Evolutionary conservation across 2,888 invertebrate genomes (phyloP).

Genomic region (Stegana nigrithorax): DNA sequence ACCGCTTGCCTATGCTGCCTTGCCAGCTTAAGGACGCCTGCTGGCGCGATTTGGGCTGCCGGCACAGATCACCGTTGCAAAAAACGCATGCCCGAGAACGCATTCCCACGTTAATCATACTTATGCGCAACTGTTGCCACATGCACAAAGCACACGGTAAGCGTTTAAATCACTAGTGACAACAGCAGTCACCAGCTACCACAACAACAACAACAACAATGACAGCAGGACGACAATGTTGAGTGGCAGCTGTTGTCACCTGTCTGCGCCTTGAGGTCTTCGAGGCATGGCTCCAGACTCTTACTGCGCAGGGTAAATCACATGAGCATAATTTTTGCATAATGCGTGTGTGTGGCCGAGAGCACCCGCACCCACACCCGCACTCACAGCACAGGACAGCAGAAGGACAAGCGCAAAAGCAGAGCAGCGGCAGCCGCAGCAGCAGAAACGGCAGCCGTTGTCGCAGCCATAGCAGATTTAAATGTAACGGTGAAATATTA

Average conservation of each 20-base stretch:
- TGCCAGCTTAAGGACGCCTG: not conserved
- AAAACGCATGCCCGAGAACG: too few relatives aligned
- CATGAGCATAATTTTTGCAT: conserved; percentile 16
- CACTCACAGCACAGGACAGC: conserved; percentile 17
- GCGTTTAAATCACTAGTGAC: too few relatives aligned
- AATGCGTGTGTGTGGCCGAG: conserved; percentile 42
- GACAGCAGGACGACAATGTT: too few relatives aligned
- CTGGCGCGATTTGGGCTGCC: too few relatives aligned
- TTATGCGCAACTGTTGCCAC: conserved; percentile 35
- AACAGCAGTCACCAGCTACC: not conserved
- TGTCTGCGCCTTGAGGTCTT: too few relatives aligned
- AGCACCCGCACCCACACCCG: conserved; percentile 33
- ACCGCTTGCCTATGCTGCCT: too few relatives aligned
- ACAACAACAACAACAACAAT: not conserved
- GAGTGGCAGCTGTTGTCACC: conserved; percentile 57
- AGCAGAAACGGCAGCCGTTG: not conserved
- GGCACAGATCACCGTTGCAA: too few relatives aligned
- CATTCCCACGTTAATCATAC: conserved; percentile 21
- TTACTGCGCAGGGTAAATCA: conserved; percentile 19
- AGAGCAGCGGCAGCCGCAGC: conserved; percentile 1
- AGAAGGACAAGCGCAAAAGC: not conserved
- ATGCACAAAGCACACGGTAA: too few relatives aligned
- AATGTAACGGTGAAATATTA: conserved; percentile 61
- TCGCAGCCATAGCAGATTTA: conserved; percentile 18
- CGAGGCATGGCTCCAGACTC: not conserved